Evolutionary conservation across 2,113 vertebrate species (phyloP).

Genomic region (Geococcyx californianus): DNA sequence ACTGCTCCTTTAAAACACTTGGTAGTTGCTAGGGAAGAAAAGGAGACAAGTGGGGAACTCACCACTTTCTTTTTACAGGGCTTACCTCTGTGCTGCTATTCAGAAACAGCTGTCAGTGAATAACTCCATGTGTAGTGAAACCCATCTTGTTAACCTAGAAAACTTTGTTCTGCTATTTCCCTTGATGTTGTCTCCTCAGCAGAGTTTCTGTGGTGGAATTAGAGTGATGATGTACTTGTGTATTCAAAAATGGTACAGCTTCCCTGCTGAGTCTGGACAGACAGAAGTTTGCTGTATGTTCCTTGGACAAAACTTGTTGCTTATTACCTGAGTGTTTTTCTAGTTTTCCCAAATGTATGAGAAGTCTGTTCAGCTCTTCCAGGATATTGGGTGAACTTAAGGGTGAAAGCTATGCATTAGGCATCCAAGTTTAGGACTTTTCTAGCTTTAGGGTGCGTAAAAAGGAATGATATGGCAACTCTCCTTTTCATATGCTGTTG

Average conservation of each 20-base stretch:
- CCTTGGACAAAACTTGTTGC: neutral
- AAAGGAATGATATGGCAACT: neutral
- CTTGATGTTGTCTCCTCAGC: neutral
- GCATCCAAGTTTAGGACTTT: neutral
- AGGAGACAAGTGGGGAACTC: neutral
- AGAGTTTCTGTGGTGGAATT: neutral
- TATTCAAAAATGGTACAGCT: neutral
- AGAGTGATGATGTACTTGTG: neutral
- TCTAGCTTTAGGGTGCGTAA: neutral
- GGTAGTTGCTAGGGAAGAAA: neutral
- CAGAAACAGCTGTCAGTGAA: neutral
- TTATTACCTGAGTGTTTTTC: neutral
- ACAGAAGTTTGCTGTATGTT: neutral
- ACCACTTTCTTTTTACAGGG: neutral
- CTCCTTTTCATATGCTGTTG: accelerated
- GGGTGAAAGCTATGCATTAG: neutral
- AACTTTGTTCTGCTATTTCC: conserved; percentile 7
- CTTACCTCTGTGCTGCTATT: neutral
- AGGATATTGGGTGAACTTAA: neutral
- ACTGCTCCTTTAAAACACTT: neutral
- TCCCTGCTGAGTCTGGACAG: neutral
- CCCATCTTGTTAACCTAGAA: conserved; percentile 5
- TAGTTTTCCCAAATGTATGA: neutral
- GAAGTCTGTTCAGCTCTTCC: neutral
- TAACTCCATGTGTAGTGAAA: neutral